phyloP scores from a whole-genome alignment of 1,140 invertebrate genomes.

The Drusus annulatus region DNA sequence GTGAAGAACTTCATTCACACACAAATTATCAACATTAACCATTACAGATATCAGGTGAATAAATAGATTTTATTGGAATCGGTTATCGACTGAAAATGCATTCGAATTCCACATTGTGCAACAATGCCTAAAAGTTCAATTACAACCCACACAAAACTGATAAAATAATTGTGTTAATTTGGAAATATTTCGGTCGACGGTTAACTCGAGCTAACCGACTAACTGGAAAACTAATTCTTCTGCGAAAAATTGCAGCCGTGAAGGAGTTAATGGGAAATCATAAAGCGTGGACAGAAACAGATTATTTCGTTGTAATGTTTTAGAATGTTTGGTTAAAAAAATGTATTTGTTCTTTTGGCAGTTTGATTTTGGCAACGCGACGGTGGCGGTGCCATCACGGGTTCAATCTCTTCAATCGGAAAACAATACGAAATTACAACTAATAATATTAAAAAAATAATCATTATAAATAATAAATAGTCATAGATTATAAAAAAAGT shows the following conservation, averaged over 20 bases:
- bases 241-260: not conserved
- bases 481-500: no score
- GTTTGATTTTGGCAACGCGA: constrained; percentile 25
- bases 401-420: no score
- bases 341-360: constrained; percentile 17
- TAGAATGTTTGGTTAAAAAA: constrained; percentile 38
- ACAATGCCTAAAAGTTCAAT: not conserved
- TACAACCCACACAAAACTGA: not conserved
- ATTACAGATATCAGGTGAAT: no score
- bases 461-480: no score
- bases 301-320: constrained; percentile 8
- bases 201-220: not conserved
- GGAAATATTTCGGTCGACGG: not conserved
- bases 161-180: not conserved
- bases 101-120: no score
- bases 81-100: no score
- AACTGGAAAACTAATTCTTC: not conserved
- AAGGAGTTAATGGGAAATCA: constrained; percentile 7
- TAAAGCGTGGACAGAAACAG: constrained; percentile 18
- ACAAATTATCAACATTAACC: no score
- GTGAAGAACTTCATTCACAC: not conserved
- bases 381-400: not conserved
- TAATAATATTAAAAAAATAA: no score
- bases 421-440: no score
- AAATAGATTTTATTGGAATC: no score